Percentiles rank a stretch among this genome's conserved stretches.
phyloP scores from a whole-genome alignment of 1,140 invertebrate genomes.

The Sycobia sp. region DNA sequence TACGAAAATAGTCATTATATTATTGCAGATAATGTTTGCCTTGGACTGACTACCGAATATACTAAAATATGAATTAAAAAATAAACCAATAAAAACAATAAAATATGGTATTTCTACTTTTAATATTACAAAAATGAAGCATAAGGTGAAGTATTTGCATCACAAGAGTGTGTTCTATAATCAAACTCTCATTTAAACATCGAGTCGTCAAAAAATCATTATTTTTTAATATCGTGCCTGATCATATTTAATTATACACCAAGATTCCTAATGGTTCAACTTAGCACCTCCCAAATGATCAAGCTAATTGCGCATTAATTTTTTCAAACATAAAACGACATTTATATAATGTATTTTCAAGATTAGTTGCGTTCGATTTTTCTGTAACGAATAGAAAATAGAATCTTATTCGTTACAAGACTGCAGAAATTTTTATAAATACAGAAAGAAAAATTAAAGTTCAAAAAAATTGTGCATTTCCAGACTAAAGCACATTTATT shows the following conservation, averaged over 20 bases:
- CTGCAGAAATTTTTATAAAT: slow-evolving; percentile 34
- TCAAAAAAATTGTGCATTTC: slow-evolving; percentile 20
- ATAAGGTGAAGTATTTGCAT: slow-evolving; percentile 51
- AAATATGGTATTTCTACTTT: slow-evolving; percentile 62
- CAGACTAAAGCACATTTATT: slow-evolving; percentile 10
- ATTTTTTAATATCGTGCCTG: slow-evolving; percentile 46
- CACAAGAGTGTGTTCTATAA: slow-evolving; percentile 53
- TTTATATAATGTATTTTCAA: slow-evolving; percentile 12
- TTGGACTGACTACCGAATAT: slow-evolving; percentile 61
- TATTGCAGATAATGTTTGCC: slow-evolving; percentile 60
- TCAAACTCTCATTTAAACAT: slow-evolving; percentile 50
- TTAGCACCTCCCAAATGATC: slow-evolving; percentile 19
- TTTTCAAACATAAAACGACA: slow-evolving; percentile 9
- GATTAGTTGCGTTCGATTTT: slow-evolving; percentile 1
- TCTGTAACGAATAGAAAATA: slow-evolving; percentile 19
- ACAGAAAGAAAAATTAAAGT: too few species aligned
- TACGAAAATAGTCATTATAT: slow-evolving; percentile 56
- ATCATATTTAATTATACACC: slow-evolving; percentile 34
- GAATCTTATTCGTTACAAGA: slow-evolving; percentile 30
- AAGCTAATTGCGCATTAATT: slow-evolving; percentile 5
- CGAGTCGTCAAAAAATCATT: slow-evolving; percentile 34
- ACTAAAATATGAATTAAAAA: slow-evolving; percentile 45
- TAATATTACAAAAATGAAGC: slow-evolving; percentile 51
- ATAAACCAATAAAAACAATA: slow-evolving; percentile 52
- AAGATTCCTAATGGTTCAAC: slow-evolving; percentile 18